Base-by-base conservation (phyloP, 2,888 invertebrate species). In the Sialis lutaria region DNA sequence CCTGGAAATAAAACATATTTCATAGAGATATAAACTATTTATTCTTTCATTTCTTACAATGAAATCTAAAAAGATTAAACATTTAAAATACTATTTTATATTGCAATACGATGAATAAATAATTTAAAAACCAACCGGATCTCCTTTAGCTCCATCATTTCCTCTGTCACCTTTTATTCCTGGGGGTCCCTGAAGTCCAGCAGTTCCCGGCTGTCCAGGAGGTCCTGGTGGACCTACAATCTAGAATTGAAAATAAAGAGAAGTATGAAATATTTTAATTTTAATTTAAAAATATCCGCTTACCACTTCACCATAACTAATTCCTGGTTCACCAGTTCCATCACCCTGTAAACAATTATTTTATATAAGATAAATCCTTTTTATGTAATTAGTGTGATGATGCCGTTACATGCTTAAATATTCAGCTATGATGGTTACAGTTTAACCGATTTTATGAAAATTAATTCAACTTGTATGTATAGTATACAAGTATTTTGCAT, bases 91-190 rank as follows among this genome's bases (percentile, higher is more conserved):
- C 22, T 22, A 22, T 22, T 22, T 31, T 12, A 32, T 2, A 5
- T 46, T 30, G 32, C 32, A 31, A 47, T 6, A 33, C n/a, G n/a
- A 40, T 30, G 34, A 44, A 8, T 48, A 40, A 35, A n/a, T 49
- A 39, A 37, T 45, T 46, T 47, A 42, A 48, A 52, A 58, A 70
- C 78, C 71, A 70, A 88, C 88, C 63, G 76, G 72, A 66, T 87
- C 87, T 56, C 89, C 90, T 65, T 88, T 83, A 46, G 74, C 67
- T 54, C 89, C 89, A 55, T 82, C 82, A 60, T 80, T 77, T 55
- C 89, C 89, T 65, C 83, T 73, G 64, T 87, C 88, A 45, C 89
- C 89, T 68, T 82, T 82, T 54, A 87, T 86, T 54, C 87, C 87
- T 41, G 87, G 86, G 44, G 86, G 86, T 40, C 87, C 87, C 64